Conservation (phyloP, 2,888 invertebrate species). For the Metellina segmentata region DNA sequence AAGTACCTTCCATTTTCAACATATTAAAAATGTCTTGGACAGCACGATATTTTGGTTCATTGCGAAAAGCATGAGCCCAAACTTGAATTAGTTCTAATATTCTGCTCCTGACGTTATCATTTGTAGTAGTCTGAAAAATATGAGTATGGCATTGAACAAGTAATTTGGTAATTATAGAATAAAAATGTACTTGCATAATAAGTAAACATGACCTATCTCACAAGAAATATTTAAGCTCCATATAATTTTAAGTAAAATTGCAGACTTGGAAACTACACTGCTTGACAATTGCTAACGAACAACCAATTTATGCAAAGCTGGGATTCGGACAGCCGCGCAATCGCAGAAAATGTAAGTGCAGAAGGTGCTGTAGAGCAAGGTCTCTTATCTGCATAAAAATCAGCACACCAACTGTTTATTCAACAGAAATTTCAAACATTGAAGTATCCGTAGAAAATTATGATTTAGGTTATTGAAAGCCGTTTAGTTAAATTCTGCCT, state of each 20-base stretch:
- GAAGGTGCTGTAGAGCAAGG: too few species aligned
- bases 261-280: not conserved
- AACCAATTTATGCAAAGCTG: not conserved
- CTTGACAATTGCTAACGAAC: not conserved
- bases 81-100: constrained; percentile 96
- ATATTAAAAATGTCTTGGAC: constrained; percentile 94
- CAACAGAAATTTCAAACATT: too few species aligned
- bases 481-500: too few species aligned
- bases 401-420: too few species aligned
- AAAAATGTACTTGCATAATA: not conserved
- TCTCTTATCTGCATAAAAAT: too few species aligned
- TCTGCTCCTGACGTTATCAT: constrained; percentile 85
- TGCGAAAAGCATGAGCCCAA: constrained; percentile 99
- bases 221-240: not conserved
- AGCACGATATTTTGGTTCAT: constrained; percentile 90
- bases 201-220: not conserved
- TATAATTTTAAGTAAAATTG: not conserved
- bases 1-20: constrained; percentile 91
- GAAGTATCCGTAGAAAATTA: too few species aligned
- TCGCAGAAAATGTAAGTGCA: too few species aligned
- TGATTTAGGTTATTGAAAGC: too few species aligned
- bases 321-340: too few species aligned
- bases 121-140: constrained; percentile 83
- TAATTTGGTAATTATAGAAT: constrained; percentile 22
- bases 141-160: not conserved